A percentile compares a stretch with the other conserved stretches of the same genome.
Conservation (phyloP, 2,113 vertebrate genomes). For the Probosciger aterrimus region DNA sequence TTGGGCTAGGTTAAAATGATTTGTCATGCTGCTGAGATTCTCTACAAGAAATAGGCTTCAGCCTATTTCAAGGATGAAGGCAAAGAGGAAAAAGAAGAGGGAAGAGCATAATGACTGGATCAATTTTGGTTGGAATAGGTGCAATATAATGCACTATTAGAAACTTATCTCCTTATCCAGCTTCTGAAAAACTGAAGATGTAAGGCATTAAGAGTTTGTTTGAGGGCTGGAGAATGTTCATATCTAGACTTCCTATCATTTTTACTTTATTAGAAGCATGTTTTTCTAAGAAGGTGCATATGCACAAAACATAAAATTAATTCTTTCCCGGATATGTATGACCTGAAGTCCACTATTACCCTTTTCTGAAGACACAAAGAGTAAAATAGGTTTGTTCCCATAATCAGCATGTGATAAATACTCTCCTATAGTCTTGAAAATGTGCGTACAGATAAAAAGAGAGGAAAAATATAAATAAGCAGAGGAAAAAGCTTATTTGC, state of each 20-base stretch:
- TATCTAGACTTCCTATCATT: not conserved
- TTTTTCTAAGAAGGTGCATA: not conserved
- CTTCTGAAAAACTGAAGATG: not conserved
- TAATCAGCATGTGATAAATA: not conserved
- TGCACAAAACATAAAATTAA: not conserved
- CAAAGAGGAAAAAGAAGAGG: not conserved
- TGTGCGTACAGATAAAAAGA: not conserved
- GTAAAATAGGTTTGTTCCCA: not conserved
- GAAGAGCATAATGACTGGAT: slow-evolving; percentile 13
- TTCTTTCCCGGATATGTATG: not conserved
- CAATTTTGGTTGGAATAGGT: slow-evolving; percentile 41
- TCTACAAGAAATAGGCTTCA: not conserved
- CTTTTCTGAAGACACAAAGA: not conserved
- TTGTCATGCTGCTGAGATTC: slow-evolving; percentile 46
- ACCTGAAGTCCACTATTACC: not conserved
- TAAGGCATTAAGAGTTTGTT: not conserved
- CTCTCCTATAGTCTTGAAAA: not conserved
- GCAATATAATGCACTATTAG: not conserved
- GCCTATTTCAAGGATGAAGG: slow-evolving; percentile 40
- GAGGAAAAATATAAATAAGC: not conserved
- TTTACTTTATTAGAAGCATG: not conserved
- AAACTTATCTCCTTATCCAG: not conserved
- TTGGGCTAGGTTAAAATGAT: slow-evolving; percentile 64
- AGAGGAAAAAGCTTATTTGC: not conserved
- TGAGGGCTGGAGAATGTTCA: not conserved